Percentiles rank a stretch among this genome's conserved stretches.
Evolutionary conservation across 2,797 vertebrate species (phyloP).

Genomic region (Acipenser transmontanus): DNA sequence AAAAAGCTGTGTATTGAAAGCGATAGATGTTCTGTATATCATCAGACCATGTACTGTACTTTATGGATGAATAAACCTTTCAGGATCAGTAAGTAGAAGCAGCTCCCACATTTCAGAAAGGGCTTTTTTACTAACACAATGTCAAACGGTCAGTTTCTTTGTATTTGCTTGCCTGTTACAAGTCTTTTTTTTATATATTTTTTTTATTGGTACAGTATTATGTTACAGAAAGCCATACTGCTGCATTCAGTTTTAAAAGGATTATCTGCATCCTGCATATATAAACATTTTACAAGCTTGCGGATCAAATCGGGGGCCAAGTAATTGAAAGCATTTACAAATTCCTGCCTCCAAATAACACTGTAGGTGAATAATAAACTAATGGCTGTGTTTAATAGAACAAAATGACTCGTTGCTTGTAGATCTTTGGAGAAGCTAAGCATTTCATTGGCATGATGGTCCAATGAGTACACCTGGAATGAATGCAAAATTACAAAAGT

Average conservation of each 20-base stretch:
- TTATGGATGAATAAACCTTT: too few species aligned
- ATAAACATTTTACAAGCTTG: slow-evolving; percentile 39
- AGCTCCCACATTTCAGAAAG: too few species aligned
- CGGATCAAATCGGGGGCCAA: slow-evolving; percentile 16
- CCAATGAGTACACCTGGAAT: background rate
- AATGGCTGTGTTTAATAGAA: slow-evolving; percentile 9
- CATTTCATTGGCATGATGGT: slow-evolving; percentile 1
- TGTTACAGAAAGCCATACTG: background rate
- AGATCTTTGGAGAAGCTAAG: background rate
- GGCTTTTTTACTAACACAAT: too few species aligned
- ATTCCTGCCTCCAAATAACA: slow-evolving; percentile 17
- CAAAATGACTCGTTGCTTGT: background rate
- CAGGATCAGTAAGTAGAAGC: too few species aligned
- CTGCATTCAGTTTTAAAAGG: background rate
- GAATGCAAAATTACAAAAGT: background rate
- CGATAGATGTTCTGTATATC: too few species aligned
- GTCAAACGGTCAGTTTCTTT: too few species aligned
- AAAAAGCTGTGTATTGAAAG: too few species aligned
- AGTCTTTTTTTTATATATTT: too few species aligned
- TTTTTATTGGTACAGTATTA: too few species aligned
- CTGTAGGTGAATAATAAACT: slow-evolving; percentile 24
- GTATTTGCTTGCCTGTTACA: too few species aligned
- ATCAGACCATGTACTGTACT: too few species aligned
- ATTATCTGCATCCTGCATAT: slow-evolving; percentile 11
- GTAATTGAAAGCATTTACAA: slow-evolving; percentile 26